Percentiles rank a stretch among this genome's conserved stretches.
These are phyloP conservation scores for Scartelaos histophorus DNA, from an alignment of 2,113 vertebrate species.

Conservation along the genomic window DNA sequence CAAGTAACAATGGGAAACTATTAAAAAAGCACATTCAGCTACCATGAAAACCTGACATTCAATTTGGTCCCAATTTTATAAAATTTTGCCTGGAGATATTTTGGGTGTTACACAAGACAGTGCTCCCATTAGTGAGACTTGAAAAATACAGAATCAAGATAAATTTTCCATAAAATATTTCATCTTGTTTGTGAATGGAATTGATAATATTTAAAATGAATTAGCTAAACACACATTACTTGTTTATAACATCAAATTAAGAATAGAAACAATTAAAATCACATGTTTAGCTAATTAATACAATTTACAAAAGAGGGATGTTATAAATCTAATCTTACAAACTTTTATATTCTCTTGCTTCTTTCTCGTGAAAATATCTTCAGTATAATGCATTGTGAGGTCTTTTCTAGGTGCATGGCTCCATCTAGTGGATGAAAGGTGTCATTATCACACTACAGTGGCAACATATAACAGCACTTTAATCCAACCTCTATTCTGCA, in stretches of 20 bases:
- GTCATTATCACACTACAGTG: conserved; percentile 40
- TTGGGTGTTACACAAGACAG: conserved; percentile 3
- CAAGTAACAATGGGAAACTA: background rate
- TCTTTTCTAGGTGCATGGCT: conserved; percentile 27
- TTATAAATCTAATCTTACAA: background rate
- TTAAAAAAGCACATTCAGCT: conserved; percentile 17
- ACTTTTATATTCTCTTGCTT: background rate
- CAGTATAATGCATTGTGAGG: background rate
- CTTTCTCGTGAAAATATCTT: background rate
- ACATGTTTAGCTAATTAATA: background rate
- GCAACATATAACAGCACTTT: conserved; percentile 47
- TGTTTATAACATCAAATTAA: background rate
- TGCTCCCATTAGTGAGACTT: conserved; percentile 1
- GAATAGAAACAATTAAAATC: background rate
- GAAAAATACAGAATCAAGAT: background rate
- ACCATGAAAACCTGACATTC: conserved; percentile 9
- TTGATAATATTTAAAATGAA: background rate
- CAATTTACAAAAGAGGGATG: background rate
- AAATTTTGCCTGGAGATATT: background rate
- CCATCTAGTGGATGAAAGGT: conserved; percentile 55
- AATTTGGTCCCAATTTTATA: conserved; percentile 47
- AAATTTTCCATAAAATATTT: background rate
- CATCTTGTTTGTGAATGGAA: background rate
- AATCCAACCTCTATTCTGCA: conserved; percentile 29
- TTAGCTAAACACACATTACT: background rate